Percentiles rank a stretch among this genome's conserved stretches.
Evolutionary conservation across 2,113 vertebrate genomes (phyloP).

Genomic region (Hiodon alosoides): DNA sequence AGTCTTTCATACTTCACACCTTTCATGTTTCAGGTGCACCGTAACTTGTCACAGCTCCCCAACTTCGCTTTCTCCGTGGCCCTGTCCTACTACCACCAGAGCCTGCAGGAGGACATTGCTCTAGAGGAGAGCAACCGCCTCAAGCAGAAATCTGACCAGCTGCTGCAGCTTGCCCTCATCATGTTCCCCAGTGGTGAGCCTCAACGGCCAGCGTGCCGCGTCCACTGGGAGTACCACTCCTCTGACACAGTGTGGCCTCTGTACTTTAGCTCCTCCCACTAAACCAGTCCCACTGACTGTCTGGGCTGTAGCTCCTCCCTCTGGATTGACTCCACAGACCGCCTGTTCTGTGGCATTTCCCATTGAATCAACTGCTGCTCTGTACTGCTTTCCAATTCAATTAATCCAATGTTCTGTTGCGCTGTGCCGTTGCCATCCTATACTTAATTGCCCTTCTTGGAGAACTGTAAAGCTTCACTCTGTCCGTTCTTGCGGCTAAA

Average conservation of each 20-base stretch:
- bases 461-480: no score
- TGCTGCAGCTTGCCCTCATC: slow-evolving; percentile 75
- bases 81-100: slow-evolving; percentile 79
- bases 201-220: not conserved
- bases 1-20: no score
- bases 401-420: no score
- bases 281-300: not conserved
- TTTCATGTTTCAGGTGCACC: slow-evolving; percentile 66
- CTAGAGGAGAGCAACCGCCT: slow-evolving; percentile 62
- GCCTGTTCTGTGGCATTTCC: not conserved
- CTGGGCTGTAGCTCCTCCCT: no score
- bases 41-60: slow-evolving; percentile 91
- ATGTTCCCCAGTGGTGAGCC: slow-evolving; percentile 88
- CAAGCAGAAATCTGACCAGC: slow-evolving; percentile 58
- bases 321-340: no score
- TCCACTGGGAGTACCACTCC: not conserved
- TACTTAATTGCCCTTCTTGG: no score
- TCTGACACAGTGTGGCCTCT: not conserved
- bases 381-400: not conserved
- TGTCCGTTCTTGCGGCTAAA: no score
- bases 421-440: no score
- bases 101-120: slow-evolving; percentile 76
- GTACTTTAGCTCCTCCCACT: no score
- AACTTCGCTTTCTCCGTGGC: slow-evolving; percentile 92
- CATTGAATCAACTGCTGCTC: not conserved